Percentiles rank a stretch among this genome's conserved stretches.
These are phyloP conservation scores for Liodrosophila aerea DNA, from an alignment of 2,888 invertebrate genomes.

Conservation along the genomic window DNA sequence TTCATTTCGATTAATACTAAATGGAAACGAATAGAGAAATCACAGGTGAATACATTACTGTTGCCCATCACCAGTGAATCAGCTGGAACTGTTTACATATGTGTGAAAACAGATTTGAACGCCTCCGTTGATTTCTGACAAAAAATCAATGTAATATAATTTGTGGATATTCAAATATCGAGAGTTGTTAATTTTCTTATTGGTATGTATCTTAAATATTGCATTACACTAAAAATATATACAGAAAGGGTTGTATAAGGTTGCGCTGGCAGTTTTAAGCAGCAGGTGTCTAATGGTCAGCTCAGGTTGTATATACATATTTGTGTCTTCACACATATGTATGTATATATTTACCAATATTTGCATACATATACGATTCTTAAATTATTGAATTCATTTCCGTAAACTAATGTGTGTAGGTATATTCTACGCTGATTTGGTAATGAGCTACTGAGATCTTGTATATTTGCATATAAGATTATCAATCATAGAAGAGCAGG, in stretches of 20 bases:
- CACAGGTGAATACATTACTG: background rate
- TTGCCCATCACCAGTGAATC: slow-evolving; percentile 31
- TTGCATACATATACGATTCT: background rate
- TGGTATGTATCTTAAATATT: slow-evolving; percentile 24
- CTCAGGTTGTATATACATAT: too few species aligned
- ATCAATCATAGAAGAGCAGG: too few species aligned
- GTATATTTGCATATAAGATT: background rate
- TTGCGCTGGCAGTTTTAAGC: slow-evolving; percentile 20
- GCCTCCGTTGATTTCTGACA: slow-evolving; percentile 6
- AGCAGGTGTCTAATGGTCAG: slow-evolving; percentile 42
- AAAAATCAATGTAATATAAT: slow-evolving; percentile 17
- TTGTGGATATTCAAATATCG: slow-evolving; percentile 8
- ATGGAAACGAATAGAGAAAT: background rate
- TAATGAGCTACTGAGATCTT: too few species aligned
- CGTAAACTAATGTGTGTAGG: background rate
- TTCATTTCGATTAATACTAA: too few species aligned
- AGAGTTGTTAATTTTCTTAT: slow-evolving; percentile 7
- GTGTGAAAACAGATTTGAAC: slow-evolving; percentile 22
- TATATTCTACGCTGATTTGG: background rate
- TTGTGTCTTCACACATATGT: too few species aligned
- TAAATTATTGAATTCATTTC: slow-evolving; percentile 4
- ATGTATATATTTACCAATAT: background rate
- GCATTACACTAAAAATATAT: background rate
- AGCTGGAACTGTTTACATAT: slow-evolving; percentile 44
- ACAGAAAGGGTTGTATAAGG: background rate